phyloP scores from a whole-genome alignment of 2,797 vertebrate genomes.

The Zenarchopterus dispar region DNA sequence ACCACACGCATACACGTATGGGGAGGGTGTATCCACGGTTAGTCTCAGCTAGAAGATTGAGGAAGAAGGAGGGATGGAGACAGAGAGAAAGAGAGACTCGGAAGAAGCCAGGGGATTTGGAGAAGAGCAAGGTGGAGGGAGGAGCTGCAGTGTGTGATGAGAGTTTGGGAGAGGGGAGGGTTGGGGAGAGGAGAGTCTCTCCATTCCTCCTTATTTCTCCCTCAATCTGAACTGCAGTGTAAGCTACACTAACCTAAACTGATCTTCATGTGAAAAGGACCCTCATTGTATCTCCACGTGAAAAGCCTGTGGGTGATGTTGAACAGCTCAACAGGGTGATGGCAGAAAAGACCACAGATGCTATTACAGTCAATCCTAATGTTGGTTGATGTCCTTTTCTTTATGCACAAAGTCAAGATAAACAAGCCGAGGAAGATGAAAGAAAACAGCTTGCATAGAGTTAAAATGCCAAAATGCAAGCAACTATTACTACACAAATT shows the following conservation, averaged over 20 bases:
- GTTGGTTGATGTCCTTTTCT: slow-evolving; percentile 5
- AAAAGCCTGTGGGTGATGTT: slow-evolving; percentile 28
- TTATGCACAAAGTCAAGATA: slow-evolving; percentile 32
- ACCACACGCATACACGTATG: slow-evolving; percentile 26
- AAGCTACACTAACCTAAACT: slow-evolving; percentile 44
- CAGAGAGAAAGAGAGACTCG: slow-evolving; percentile 58
- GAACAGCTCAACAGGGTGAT: slow-evolving; percentile 26
- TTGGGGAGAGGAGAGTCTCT: slow-evolving; percentile 28
- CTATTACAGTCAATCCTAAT: slow-evolving; percentile 12
- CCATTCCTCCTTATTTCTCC: slow-evolving; percentile 40
- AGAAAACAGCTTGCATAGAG: background rate
- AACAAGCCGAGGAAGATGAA: slow-evolving; percentile 34
- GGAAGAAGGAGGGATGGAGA: slow-evolving; percentile 66
- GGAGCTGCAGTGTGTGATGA: slow-evolving; percentile 72
- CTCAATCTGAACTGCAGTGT: slow-evolving; percentile 53
- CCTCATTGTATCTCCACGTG: slow-evolving; percentile 40
- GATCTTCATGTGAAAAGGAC: slow-evolving; percentile 50
- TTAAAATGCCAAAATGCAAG: no score
- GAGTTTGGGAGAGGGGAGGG: slow-evolving; percentile 52
- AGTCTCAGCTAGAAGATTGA: slow-evolving; percentile 51
- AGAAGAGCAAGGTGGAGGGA: slow-evolving; percentile 72
- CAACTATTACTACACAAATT: no score
- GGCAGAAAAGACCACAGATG: slow-evolving; percentile 5
- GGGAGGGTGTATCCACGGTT: slow-evolving; percentile 59
- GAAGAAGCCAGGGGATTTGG: slow-evolving; percentile 58